Percentiles rank a stretch among this genome's conserved stretches.
Conservation (phyloP, 2,888 invertebrate species). For the Nudaria mundana region DNA sequence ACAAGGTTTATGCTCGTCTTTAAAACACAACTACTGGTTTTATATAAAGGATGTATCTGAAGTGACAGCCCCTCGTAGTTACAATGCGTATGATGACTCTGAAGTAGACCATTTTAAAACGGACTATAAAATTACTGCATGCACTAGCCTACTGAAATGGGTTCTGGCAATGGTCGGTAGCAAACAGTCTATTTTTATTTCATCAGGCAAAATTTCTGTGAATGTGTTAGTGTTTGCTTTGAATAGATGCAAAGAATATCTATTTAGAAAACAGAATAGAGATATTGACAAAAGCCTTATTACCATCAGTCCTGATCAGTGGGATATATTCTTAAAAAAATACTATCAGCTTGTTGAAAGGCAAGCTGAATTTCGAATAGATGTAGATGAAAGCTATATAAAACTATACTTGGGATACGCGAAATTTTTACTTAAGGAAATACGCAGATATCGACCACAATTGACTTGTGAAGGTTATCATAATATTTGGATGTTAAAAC, state of each 20-base stretch:
- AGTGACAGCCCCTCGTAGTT: conserved; percentile 87
- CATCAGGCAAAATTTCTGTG: conserved; percentile 76
- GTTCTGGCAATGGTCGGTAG: conserved; percentile 60
- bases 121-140: conserved; percentile 90
- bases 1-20: conserved; percentile 74
- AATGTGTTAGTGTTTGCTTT: conserved; percentile 86
- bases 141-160: conserved; percentile 87
- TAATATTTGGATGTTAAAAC: conserved; percentile 96
- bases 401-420: conserved; percentile 65
- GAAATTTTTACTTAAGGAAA: conserved; percentile 80
- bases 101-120: conserved; percentile 82
- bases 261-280: conserved; percentile 81
- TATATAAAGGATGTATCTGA: conserved; percentile 82
- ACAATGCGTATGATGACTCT: conserved; percentile 80
- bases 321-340: conserved; percentile 85
- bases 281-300: conserved; percentile 81
- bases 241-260: conserved; percentile 84
- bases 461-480: conserved; percentile 88
- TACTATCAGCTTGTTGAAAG: conserved; percentile 84
- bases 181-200: conserved; percentile 66
- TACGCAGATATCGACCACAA: conserved; percentile 82
- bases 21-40: conserved; percentile 84
- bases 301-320: conserved; percentile 77
- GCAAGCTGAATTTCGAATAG: conserved; percentile 71
- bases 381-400: conserved; percentile 50